A percentile compares a stretch with the other conserved stretches of the same genome.
Evolutionary conservation across 2,113 vertebrate species (phyloP).

Genomic region (Rhinoderma darwinii): DNA sequence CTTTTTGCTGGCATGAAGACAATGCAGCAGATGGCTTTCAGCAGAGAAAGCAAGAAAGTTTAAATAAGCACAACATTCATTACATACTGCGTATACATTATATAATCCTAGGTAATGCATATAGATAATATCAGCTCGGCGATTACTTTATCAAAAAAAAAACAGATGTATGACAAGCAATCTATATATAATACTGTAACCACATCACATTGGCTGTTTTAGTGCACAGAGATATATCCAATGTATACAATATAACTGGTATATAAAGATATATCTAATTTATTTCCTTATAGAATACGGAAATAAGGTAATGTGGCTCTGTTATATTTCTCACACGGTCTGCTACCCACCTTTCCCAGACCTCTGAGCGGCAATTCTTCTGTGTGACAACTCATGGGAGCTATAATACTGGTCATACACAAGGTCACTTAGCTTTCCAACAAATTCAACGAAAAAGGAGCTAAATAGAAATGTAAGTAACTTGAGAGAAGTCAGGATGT

Average conservation of each 20-base stretch:
- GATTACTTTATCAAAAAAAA: neutral
- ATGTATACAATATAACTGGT: neutral
- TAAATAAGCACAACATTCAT: neutral
- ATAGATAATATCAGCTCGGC: neutral
- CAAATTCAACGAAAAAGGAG: neutral
- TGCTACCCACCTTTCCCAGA: neutral
- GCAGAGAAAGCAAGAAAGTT: constrained; percentile 3
- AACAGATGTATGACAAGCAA: neutral
- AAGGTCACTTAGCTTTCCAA: no score
- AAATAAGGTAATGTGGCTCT: neutral
- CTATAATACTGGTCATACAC: neutral
- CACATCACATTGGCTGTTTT: neutral
- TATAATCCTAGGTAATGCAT: neutral
- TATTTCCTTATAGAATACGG: neutral
- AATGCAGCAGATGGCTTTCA: constrained; percentile 52
- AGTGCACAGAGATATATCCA: neutral
- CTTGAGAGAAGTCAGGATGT: neutral
- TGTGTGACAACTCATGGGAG: neutral
- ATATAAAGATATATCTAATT: neutral
- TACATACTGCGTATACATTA: neutral
- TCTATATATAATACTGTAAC: neutral
- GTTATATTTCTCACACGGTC: neutral
- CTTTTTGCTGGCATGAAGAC: constrained; percentile 39
- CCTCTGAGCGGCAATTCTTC: neutral
- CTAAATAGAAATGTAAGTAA: no score